A percentile compares a stretch with the other conserved stretches of the same genome.
Evolutionary conservation across 2,113 vertebrate genomes (phyloP).

Genomic region (Cettia cetti): DNA sequence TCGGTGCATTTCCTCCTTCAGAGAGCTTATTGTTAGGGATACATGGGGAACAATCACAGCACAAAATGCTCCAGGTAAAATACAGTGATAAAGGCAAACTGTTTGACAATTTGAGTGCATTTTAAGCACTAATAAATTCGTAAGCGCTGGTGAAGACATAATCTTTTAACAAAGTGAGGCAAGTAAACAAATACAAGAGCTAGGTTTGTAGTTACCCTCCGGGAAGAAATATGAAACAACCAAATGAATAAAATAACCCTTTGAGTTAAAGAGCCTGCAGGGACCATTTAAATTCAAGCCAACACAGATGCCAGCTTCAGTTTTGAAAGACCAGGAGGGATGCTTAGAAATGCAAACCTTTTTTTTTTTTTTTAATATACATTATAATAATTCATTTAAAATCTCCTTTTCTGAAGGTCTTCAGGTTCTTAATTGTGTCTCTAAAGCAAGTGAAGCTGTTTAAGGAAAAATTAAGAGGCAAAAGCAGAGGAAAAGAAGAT

Average conservation of each 20-base stretch:
- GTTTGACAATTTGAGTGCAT: neutral
- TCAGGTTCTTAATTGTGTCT: neutral
- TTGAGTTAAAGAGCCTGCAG: constrained; percentile 55
- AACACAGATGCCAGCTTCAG: constrained; percentile 45
- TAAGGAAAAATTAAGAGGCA: neutral
- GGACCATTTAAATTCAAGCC: constrained; percentile 54
- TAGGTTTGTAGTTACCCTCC: constrained; percentile 19
- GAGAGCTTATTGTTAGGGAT: neutral
- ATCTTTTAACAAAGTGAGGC: constrained; percentile 47
- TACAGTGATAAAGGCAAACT: constrained; percentile 25
- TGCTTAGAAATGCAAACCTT: neutral
- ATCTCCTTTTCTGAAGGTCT: neutral
- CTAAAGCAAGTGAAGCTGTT: neutral
- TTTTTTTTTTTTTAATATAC: neutral
- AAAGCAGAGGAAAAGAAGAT: neutral
- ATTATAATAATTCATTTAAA: neutral
- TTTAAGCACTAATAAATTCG: constrained; percentile 36
- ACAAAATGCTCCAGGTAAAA: constrained; percentile 41
- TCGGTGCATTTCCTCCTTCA: fast-evolving
- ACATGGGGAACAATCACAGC: neutral
- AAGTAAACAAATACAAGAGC: constrained; percentile 53
- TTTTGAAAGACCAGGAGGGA: constrained; percentile 38
- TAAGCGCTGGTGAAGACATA: constrained; percentile 10
- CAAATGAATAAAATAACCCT: constrained; percentile 55
- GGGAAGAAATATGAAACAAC: constrained; percentile 42